Percentiles rank a stretch among this genome's conserved stretches.
These are phyloP conservation scores for Eumerus sabulonum DNA, from an alignment of 2,888 invertebrate species.

Conservation along the genomic window DNA sequence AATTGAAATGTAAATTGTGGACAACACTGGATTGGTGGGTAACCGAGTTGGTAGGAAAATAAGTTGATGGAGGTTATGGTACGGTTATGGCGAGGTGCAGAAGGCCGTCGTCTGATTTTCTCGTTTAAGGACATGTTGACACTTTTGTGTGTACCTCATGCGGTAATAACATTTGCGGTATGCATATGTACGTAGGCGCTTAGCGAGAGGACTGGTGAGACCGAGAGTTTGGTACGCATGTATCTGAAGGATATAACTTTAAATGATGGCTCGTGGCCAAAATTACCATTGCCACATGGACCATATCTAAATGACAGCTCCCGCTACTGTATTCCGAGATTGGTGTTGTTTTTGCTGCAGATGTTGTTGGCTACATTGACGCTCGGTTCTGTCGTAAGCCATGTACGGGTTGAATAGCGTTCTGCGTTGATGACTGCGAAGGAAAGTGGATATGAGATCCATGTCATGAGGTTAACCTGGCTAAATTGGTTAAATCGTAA, in stretches of 20 bases:
- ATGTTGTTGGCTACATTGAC: conserved; percentile 56
- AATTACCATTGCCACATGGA: conserved; percentile 64
- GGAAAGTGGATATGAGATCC: conserved; percentile 51
- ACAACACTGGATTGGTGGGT: conserved; percentile 16
- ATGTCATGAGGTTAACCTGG: conserved; percentile 61
- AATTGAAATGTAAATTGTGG: conserved; percentile 57
- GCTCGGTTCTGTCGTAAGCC: neutral
- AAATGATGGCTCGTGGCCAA: conserved; percentile 67
- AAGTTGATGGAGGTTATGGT: neutral
- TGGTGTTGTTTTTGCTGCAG: conserved; percentile 46
- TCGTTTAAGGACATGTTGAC: conserved; percentile 66
- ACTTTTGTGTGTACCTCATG: conserved; percentile 67
- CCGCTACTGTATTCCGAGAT: neutral
- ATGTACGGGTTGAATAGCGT: conserved; percentile 13
- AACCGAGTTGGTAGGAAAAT: neutral
- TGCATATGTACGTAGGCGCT: conserved; percentile 6
- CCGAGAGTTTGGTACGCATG: conserved; percentile 22
- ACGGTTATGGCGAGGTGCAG: conserved; percentile 17
- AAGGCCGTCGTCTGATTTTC: conserved; percentile 22
- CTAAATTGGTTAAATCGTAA: conserved; percentile 56
- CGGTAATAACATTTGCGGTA: conserved; percentile 67
- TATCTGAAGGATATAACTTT: conserved; percentile 59
- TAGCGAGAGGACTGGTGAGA: neutral
- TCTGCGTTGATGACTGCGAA: conserved; percentile 46
- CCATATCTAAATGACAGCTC: conserved; percentile 66